phyloP scores from a whole-genome alignment of 2,113 vertebrate genomes.

The Porphyrio hochstetteri region DNA sequence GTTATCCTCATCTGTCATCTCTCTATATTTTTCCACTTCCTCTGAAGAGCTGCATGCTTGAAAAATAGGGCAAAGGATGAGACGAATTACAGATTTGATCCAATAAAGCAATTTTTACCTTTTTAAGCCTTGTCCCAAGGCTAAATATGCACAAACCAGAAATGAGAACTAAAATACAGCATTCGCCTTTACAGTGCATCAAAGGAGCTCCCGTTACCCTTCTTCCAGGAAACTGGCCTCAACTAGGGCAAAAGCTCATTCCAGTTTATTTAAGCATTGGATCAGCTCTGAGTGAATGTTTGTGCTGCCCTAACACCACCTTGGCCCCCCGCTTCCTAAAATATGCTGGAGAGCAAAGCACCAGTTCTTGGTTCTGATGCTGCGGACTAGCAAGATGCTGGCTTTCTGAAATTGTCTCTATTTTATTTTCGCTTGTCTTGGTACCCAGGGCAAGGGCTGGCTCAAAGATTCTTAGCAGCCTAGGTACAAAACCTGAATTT shows the following conservation, averaged over 20 bases:
- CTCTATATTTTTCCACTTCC: neutral
- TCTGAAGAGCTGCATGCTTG: neutral
- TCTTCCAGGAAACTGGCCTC: neutral
- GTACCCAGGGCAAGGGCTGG: neutral
- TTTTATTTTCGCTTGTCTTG: neutral
- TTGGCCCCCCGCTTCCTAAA: neutral
- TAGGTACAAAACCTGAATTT: neutral
- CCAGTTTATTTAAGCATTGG: neutral
- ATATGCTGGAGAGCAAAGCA: neutral
- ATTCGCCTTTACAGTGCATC: neutral
- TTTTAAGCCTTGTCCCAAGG: neutral
- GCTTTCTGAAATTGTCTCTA: neutral
- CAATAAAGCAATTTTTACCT: neutral
- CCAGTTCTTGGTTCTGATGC: accelerated
- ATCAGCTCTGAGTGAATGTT: neutral
- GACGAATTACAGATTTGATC: neutral
- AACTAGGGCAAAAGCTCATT: neutral
- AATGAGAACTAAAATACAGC: neutral
- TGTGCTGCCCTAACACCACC: neutral
- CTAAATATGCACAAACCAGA: neutral
- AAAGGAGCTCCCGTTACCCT: neutral
- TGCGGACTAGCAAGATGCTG: neutral
- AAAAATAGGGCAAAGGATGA: neutral
- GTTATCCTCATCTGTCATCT: neutral
- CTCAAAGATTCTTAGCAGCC: neutral